phyloP scores from a whole-genome alignment of 2,888 invertebrate genomes.

The Ochropleura leucogaster region DNA sequence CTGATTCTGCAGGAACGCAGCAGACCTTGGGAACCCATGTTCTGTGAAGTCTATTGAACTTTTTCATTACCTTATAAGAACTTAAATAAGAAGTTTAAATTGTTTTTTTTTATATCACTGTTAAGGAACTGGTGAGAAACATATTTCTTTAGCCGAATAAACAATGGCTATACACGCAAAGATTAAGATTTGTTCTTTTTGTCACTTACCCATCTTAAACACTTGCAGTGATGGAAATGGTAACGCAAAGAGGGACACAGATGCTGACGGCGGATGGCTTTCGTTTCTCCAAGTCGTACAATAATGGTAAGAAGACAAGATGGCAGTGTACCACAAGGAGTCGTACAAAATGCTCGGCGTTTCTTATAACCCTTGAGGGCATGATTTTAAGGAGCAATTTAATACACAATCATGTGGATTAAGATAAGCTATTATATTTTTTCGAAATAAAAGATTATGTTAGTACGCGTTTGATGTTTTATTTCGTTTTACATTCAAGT shows the following conservation, averaged over 20 bases:
- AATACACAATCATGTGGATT: conserved; percentile 68
- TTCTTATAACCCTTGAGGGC: conserved; percentile 69
- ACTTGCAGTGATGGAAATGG: not conserved
- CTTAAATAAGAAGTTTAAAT: too few relatives aligned
- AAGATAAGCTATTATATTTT: conserved; percentile 1
- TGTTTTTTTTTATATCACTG: too few relatives aligned
- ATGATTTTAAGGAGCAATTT: conserved; percentile 65
- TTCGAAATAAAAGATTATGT: conserved; percentile 3
- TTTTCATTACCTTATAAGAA: too few relatives aligned
- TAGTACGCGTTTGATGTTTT: conserved; percentile 3
- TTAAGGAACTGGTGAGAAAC: not conserved
- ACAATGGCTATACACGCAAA: not conserved
- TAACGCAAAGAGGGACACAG: conserved; percentile 68
- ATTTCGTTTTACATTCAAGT: not conserved
- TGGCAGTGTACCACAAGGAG: conserved; percentile 75
- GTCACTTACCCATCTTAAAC: not conserved
- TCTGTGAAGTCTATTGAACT: too few relatives aligned
- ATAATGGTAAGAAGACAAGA: conserved; percentile 47
- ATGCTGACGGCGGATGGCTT: not conserved
- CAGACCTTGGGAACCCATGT: not conserved
- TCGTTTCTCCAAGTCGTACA: not conserved
- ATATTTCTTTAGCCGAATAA: not conserved
- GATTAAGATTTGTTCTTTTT: not conserved
- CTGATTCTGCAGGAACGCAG: not conserved
- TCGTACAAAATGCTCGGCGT: conserved; percentile 72